A percentile compares a stretch with the other conserved stretches of the same genome.
Conservation (phyloP, 2,888 invertebrate species). For the Lapara coniferarum region DNA sequence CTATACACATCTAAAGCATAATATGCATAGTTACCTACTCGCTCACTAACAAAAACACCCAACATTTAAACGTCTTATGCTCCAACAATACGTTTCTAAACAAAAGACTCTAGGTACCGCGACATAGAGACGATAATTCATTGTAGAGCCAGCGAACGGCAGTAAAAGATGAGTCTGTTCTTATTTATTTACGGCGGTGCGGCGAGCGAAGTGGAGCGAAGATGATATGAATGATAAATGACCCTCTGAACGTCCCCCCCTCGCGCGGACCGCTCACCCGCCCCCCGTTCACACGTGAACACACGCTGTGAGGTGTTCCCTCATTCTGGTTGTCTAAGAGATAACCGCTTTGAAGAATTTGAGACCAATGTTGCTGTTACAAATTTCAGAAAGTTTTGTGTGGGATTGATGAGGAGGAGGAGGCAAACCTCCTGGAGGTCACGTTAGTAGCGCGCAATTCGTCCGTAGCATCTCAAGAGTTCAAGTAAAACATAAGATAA, state of each 20-base stretch:
- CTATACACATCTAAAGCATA: conserved; percentile 71
- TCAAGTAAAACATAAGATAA: no score
- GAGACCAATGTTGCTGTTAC: conserved; percentile 62
- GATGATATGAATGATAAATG: conserved; percentile 85
- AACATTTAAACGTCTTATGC: conserved; percentile 47
- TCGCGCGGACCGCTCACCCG: conserved; percentile 41
- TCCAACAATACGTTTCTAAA: conserved; percentile 22
- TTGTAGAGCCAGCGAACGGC: conserved; percentile 55
- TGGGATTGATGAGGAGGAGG: no score
- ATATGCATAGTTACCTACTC: conserved; percentile 75
- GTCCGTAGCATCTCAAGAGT: no score
- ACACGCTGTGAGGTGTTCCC: conserved; percentile 69
- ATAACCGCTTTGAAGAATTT: conserved; percentile 69
- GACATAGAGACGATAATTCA: conserved; percentile 42
- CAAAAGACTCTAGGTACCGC: background rate
- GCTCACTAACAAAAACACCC: conserved; percentile 56
- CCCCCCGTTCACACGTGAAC: conserved; percentile 77
- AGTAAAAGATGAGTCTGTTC: conserved; percentile 84
- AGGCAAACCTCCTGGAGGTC: no score
- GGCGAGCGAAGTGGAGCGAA: conserved; percentile 84
- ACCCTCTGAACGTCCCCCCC: conserved; percentile 66
- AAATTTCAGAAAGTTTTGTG: background rate
- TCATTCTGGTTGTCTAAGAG: conserved; percentile 67
- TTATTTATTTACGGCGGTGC: conserved; percentile 84
- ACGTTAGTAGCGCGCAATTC: no score